Evolutionary conservation across 2,113 vertebrate genomes (phyloP), one percentile per base, ranked within the genome.

Genomic region (Oreotragus oreotragus): DNA sequence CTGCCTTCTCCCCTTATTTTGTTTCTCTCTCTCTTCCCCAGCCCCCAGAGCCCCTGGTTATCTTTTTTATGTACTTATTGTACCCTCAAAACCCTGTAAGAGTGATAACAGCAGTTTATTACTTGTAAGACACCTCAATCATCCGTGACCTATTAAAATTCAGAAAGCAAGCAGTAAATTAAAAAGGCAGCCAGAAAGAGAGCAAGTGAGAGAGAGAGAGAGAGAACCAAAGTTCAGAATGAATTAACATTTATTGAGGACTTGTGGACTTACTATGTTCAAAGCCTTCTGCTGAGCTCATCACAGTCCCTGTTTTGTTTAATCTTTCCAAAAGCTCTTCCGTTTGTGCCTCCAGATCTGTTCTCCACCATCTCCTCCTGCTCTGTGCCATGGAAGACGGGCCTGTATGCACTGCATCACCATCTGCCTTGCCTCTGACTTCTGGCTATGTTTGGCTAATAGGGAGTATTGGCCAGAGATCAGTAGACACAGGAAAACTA

Each of bases 121-220:
- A 33, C n/a, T 79, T 89, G 62, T 70, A 85, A 88, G 60, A 64
- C 51, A 91, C 79, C 13, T 60, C 45, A 77, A 4, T 55, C 19
- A 88, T 86, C 30, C 0, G 1, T 89, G 88, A 93, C 51, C 79
- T 94, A 15, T 76, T 87, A 79, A 88, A 91, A 96, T 95, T 80
- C 94, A 97, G 92, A 90, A 98, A 97, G 85, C 96, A 93, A 94
- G 45, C 53, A 73, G 14, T 84, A 58, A 70, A 73, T 73, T 45
- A 79, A 93, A 87, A 64, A 81, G 51, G n/a, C n/a, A 39, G 45
- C 66, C 47, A 64, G 39, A 93, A 36, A 12, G 62, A 87, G n/a
- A 88, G 62, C 9, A 45, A 47, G 43, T 30, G 36, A 88, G 2
- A 33, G 83, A 81, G 43, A 10, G 28, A 53, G 28, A 57, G 49